Evolutionary conservation across 2,113 vertebrate genomes (phyloP).

Genomic region (Connochaetes taurinus): DNA sequence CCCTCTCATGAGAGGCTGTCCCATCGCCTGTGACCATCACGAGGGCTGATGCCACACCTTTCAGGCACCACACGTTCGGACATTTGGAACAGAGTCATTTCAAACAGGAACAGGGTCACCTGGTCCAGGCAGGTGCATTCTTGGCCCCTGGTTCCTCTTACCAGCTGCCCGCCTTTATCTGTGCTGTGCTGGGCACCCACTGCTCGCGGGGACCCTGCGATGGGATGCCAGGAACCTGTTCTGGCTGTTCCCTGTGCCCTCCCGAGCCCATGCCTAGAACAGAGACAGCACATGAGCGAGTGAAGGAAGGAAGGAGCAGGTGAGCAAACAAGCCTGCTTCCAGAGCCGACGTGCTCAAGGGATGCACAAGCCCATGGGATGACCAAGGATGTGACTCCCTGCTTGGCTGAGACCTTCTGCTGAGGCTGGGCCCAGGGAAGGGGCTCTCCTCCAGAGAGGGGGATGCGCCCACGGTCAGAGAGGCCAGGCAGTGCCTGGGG

Average conservation of each 20-base stretch:
- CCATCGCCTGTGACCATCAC: fast-evolving
- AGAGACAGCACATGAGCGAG: too few relatives aligned
- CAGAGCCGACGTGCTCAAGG: fast-evolving
- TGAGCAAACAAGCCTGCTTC: fast-evolving
- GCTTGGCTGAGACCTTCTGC: not conserved
- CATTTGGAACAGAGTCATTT: too few relatives aligned
- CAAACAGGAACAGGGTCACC: too few relatives aligned
- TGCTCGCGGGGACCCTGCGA: fast-evolving
- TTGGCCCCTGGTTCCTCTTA: fast-evolving
- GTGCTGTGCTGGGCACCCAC: not conserved
- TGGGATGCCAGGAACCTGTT: not conserved
- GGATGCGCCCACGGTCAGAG: not conserved
- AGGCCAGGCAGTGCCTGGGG: fast-evolving
- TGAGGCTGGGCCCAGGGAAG: not conserved
- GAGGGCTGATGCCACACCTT: too few relatives aligned
- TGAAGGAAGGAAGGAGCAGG: fast-evolving
- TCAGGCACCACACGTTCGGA: fast-evolving
- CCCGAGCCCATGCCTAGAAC: fast-evolving
- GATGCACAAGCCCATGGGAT: fast-evolving
- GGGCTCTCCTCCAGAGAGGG: not conserved
- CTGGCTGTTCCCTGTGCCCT: fast-evolving
- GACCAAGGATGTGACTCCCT: fast-evolving
- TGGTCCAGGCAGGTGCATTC: not conserved
- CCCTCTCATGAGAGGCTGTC: fast-evolving
- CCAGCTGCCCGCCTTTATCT: fast-evolving